These are phyloP conservation scores for Phrynocephalus versicolor DNA, from an alignment of 2,113 vertebrate genomes.

Conservation along the genomic window DNA sequence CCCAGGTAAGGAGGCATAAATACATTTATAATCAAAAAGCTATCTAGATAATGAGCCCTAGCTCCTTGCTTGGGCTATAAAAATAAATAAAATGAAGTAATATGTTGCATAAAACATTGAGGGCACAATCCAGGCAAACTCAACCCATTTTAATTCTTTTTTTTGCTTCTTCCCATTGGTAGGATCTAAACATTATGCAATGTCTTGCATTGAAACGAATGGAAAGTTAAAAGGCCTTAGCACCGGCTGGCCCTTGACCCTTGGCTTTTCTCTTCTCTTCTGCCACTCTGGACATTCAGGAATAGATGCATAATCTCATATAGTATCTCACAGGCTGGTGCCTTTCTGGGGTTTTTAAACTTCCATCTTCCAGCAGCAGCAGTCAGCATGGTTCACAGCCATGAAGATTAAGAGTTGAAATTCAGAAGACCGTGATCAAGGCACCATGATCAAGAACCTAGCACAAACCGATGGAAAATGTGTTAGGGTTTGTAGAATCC, in stretches of 20 bases:
- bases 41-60: slow-evolving; percentile 45
- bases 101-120: slow-evolving; percentile 20
- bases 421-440: too few species aligned
- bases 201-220: background rate
- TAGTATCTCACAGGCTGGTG: too few species aligned
- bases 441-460: too few species aligned
- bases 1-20: slow-evolving; percentile 46
- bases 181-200: background rate
- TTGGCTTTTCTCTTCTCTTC: background rate
- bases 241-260: background rate
- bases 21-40: slow-evolving; percentile 55
- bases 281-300: background rate
- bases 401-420: too few species aligned
- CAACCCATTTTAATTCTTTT: background rate
- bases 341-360: too few species aligned
- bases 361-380: too few species aligned
- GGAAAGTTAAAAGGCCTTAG: background rate
- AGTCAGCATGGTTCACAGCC: too few species aligned
- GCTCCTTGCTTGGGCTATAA: slow-evolving; percentile 40
- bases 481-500: background rate
- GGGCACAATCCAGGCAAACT: background rate
- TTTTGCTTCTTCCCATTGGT: background rate
- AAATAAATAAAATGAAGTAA: slow-evolving; percentile 58
- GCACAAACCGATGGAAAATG: background rate
- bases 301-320: background rate